phyloP scores from a whole-genome alignment of 2,888 invertebrate species.

The Tetropium fuscum region DNA sequence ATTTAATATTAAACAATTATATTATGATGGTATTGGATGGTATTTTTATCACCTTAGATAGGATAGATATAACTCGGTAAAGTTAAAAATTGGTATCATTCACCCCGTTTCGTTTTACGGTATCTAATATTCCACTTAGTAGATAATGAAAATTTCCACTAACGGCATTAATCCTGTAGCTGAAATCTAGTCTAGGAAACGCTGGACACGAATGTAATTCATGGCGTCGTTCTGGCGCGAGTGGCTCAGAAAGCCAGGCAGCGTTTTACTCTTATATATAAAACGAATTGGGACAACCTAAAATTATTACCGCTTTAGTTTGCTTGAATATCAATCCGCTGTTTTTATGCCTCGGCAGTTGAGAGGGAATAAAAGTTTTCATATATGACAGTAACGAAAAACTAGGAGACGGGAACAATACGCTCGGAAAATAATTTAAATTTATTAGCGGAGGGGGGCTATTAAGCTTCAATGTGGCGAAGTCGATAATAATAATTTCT shows the following conservation, averaged over 20 bases:
- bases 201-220: slow-evolving; percentile 41
- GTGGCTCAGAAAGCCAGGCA: slow-evolving; percentile 39
- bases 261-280: slow-evolving; percentile 33
- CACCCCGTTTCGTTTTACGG: too few species aligned
- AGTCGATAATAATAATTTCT: too few species aligned
- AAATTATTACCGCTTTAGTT: slow-evolving; percentile 21
- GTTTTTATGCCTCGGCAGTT: slow-evolving; percentile 9
- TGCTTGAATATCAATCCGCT: slow-evolving; percentile 16
- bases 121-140: too few species aligned
- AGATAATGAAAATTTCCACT: background rate
- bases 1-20: too few species aligned
- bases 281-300: slow-evolving; percentile 17
- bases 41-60: too few species aligned
- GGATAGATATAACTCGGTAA: too few species aligned
- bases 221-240: slow-evolving; percentile 44
- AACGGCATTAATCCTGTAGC: background rate
- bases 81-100: too few species aligned
- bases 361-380: slow-evolving; percentile 22
- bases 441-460: too few species aligned
- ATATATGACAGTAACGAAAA: slow-evolving; percentile 15
- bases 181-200: slow-evolving; percentile 28
- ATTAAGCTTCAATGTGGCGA: too few species aligned
- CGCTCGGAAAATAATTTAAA: slow-evolving; percentile 17
- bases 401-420: background rate
- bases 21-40: too few species aligned